Evolutionary conservation across 30 jellyfish, hydroid and myxozoan species (phyloP).

Genomic region (Chironex yamaguchii): DNA sequence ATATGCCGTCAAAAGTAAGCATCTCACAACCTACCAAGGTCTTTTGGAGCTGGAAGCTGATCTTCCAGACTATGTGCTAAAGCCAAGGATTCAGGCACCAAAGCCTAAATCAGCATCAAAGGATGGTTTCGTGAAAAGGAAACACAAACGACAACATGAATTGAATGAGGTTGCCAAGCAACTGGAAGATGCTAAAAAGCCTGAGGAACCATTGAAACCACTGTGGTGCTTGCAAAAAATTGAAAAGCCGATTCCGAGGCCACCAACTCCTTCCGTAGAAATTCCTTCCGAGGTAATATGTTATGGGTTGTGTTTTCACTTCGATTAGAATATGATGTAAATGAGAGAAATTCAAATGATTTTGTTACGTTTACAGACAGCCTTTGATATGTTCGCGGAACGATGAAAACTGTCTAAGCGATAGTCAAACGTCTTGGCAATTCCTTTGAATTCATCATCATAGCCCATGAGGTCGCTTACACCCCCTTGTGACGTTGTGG

Average conservation of each 20-base stretch:
- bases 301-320: neutral
- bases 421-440: too few species aligned
- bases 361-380: too few species aligned
- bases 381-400: too few species aligned
- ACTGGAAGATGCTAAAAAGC: slow-evolving; percentile 78
- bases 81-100: slow-evolving; percentile 96
- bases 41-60: slow-evolving; percentile 91
- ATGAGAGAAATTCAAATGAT: too few species aligned
- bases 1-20: slow-evolving; percentile 82
- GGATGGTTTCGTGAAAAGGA: slow-evolving; percentile 83
- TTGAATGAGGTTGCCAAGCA: slow-evolving; percentile 84
- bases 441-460: too few species aligned
- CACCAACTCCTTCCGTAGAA: slow-evolving; percentile 95
- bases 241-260: slow-evolving; percentile 97
- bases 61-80: slow-evolving; percentile 85
- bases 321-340: too few species aligned
- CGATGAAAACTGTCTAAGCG: too few species aligned
- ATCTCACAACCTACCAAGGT: slow-evolving; percentile 94
- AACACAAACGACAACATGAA: slow-evolving; percentile 85
- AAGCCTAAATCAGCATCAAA: slow-evolving; percentile 80
- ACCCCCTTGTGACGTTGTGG: too few species aligned
- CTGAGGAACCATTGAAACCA: slow-evolving; percentile 82
- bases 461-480: too few species aligned
- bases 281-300: slow-evolving; percentile 77
- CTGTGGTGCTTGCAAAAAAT: slow-evolving; percentile 79